A percentile compares a stretch with the other conserved stretches of the same genome.
phyloP scores from a whole-genome alignment of 2,113 vertebrate genomes.

The Hirundichthys speculiger region DNA sequence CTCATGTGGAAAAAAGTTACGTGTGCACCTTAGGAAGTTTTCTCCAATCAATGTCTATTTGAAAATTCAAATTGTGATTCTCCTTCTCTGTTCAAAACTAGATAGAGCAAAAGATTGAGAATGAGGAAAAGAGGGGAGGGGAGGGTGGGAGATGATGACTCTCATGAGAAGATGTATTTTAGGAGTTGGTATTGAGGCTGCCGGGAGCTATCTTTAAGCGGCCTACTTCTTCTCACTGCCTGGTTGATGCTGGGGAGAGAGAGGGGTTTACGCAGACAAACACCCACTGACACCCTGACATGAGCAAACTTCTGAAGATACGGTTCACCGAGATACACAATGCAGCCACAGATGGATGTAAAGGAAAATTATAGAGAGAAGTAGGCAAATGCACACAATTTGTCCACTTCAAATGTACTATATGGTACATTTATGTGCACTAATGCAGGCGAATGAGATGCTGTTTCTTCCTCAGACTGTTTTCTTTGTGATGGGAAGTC shows the following conservation, averaged over 20 bases:
- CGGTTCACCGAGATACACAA: constrained; percentile 11
- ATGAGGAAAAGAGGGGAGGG: constrained; percentile 43
- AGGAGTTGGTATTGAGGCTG: constrained; percentile 77
- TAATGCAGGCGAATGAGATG: constrained; percentile 20
- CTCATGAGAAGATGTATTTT: constrained; percentile 79
- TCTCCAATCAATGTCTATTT: constrained; percentile 17
- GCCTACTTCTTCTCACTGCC: constrained; percentile 75
- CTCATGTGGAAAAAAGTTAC: background rate
- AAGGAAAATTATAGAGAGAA: constrained; percentile 4
- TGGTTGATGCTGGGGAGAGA: constrained; percentile 60
- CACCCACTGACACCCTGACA: constrained; percentile 24
- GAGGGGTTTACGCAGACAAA: constrained; percentile 42
- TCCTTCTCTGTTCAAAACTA: constrained; percentile 38
- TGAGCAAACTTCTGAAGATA: constrained; percentile 7
- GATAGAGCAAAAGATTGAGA: constrained; percentile 51
- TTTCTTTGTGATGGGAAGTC: constrained; percentile 52
- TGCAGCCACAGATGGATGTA: constrained; percentile 1
- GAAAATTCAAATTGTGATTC: constrained; percentile 35
- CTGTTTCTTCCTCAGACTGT: constrained; percentile 33
- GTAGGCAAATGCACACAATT: constrained; percentile 2
- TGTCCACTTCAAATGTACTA: background rate
- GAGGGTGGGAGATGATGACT: constrained; percentile 58
- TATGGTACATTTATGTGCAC: background rate
- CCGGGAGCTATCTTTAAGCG: constrained; percentile 79
- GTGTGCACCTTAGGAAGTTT: background rate